A percentile compares a stretch with the other conserved stretches of the same genome.
Evolutionary conservation across 2,888 invertebrate genomes (phyloP).

Genomic region (Sphecodes monilicornis): DNA sequence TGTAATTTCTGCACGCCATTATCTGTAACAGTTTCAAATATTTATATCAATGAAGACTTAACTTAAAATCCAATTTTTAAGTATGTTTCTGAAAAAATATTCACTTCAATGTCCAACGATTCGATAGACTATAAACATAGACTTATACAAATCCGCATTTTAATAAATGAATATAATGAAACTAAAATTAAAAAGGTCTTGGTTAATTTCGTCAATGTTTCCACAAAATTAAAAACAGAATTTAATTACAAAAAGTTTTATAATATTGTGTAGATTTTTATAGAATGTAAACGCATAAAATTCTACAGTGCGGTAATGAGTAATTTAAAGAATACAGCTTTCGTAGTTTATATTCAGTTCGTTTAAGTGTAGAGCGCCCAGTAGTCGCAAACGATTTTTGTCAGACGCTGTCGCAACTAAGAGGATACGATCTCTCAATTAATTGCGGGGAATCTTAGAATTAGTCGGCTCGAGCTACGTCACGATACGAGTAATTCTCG

Average conservation of each 20-base stretch:
- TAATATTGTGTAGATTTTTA: no score
- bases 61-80: not conserved
- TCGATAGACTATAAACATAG: not conserved
- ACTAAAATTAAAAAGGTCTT: not conserved
- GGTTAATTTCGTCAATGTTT: no score
- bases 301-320: not conserved
- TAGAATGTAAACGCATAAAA: not conserved
- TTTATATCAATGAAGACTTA: no score
- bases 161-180: not conserved
- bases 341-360: not conserved
- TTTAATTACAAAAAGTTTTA: not conserved
- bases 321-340: not conserved
- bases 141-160: not conserved
- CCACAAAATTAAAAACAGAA: not conserved
- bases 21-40: no score
- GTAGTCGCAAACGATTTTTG: not conserved
- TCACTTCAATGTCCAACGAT: not conserved
- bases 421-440: not conserved
- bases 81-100: not conserved
- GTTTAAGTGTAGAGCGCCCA: not conserved
- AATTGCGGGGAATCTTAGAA: conserved; percentile 34
- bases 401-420: not conserved
- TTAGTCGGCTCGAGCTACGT: conserved; percentile 20
- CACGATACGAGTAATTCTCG: conserved; percentile 21
- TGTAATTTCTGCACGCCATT: no score